Percentiles rank a stretch among this genome's conserved stretches.
phyloP scores from a whole-genome alignment of 2,797 vertebrate genomes.

The Peromyscus melanophrys region DNA sequence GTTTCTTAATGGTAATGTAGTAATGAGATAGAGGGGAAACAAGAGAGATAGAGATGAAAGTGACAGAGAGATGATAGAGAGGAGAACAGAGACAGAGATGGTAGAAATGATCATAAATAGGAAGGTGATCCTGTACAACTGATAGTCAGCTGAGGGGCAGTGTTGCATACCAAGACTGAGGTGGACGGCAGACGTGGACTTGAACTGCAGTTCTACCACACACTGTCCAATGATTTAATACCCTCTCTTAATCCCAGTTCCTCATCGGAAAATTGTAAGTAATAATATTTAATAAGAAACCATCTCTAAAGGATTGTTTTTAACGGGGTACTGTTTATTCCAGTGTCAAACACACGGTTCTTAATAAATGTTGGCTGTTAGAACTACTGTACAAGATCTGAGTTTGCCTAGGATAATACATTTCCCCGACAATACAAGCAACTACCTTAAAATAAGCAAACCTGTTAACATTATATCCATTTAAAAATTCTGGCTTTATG shows the following conservation, averaged over 20 bases:
- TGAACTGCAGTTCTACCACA: not conserved
- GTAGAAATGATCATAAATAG: not conserved
- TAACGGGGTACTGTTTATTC: not conserved
- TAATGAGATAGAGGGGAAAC: not conserved
- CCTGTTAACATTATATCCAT: slow-evolving; percentile 53
- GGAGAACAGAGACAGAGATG: not conserved
- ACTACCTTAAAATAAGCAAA: slow-evolving; percentile 16
- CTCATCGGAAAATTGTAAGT: slow-evolving; percentile 49
- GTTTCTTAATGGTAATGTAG: not conserved
- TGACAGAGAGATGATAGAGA: not conserved
- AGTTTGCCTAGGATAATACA: not conserved
- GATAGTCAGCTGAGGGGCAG: not conserved
- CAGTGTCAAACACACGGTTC: slow-evolving; percentile 2
- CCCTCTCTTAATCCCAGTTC: slow-evolving; percentile 14
- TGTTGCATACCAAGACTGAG: not conserved
- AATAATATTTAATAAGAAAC: slow-evolving; percentile 58
- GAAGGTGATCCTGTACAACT: not conserved
- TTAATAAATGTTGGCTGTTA: slow-evolving; percentile 10
- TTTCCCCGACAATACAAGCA: slow-evolving; percentile 39
- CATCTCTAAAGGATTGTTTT: slow-evolving; percentile 45
- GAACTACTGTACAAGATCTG: slow-evolving; percentile 2
- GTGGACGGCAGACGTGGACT: not conserved
- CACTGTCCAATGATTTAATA: slow-evolving; percentile 14
- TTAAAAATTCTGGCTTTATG: slow-evolving; percentile 56
- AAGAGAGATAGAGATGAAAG: not conserved